Conservation (phyloP, 2,888 invertebrate species). For the Rotaria socialis region DNA sequence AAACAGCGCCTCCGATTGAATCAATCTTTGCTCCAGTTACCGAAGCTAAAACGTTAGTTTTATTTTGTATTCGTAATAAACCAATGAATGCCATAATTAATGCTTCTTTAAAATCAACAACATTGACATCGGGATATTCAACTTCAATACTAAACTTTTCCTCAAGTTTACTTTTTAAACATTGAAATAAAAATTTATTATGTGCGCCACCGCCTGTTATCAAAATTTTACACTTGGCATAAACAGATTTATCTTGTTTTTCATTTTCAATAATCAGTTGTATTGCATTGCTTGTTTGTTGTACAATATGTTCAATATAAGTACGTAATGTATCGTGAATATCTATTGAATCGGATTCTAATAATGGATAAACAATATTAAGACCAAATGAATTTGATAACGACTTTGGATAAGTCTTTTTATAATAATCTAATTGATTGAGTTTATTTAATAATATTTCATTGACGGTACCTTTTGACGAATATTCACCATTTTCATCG, state of each 20-base stretch:
- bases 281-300: conserved; percentile 44
- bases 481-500: conserved; percentile 53
- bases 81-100: conserved; percentile 35
- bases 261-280: conserved; percentile 34
- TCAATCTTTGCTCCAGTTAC: conserved; percentile 20
- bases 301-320: conserved; percentile 52
- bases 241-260: background rate
- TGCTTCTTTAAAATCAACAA: conserved; percentile 30
- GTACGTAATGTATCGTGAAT: conserved; percentile 51
- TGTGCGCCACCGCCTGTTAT: conserved; percentile 56
- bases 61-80: conserved; percentile 7
- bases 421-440: conserved; percentile 51
- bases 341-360: conserved; percentile 48
- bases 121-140: background rate
- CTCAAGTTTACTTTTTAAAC: conserved; percentile 47
- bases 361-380: conserved; percentile 51
- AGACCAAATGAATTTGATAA: conserved; percentile 53
- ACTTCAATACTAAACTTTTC: background rate
- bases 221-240: conserved; percentile 48
- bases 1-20: conserved; percentile 14
- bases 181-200: conserved; percentile 51
- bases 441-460: conserved; percentile 50
- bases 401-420: conserved; percentile 52
- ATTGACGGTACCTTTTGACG: conserved; percentile 50
- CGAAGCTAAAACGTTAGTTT: background rate